Evolutionary conservation across 2,113 vertebrate genomes (phyloP).

Genomic region (Columba janthina): DNA sequence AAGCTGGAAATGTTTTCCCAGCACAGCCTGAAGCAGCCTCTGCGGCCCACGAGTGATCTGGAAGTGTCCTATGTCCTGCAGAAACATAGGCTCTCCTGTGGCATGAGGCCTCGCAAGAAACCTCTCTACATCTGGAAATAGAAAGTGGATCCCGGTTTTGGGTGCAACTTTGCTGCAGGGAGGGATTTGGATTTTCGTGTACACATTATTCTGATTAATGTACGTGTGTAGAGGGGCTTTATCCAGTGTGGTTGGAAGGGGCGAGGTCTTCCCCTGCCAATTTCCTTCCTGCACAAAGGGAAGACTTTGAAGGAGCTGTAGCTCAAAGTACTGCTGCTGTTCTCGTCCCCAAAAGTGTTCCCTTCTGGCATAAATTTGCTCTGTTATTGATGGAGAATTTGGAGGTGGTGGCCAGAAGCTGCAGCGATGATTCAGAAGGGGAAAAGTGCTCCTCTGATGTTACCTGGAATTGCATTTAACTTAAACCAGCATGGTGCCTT

Average conservation of each 20-base stretch:
- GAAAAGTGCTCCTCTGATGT: neutral
- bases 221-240: neutral
- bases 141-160: neutral
- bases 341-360: neutral
- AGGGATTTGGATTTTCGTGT: neutral
- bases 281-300: neutral
- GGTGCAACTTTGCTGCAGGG: neutral
- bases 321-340: neutral
- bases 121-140: neutral
- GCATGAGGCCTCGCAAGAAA: neutral
- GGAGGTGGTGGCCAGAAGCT: neutral
- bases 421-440: neutral
- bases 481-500: neutral
- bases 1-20: neutral
- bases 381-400: neutral
- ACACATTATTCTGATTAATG: neutral
- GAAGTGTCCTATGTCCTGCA: neutral
- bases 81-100: neutral
- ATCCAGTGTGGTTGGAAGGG: neutral
- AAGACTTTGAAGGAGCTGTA: neutral
- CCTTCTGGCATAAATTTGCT: neutral
- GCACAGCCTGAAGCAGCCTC: neutral
- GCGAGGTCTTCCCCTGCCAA: neutral
- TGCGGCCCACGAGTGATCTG: neutral
- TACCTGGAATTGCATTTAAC: constrained; percentile 23